Base-by-base conservation (phyloP, 2,797 vertebrate genomes). In the Chelon labrosus region DNA sequence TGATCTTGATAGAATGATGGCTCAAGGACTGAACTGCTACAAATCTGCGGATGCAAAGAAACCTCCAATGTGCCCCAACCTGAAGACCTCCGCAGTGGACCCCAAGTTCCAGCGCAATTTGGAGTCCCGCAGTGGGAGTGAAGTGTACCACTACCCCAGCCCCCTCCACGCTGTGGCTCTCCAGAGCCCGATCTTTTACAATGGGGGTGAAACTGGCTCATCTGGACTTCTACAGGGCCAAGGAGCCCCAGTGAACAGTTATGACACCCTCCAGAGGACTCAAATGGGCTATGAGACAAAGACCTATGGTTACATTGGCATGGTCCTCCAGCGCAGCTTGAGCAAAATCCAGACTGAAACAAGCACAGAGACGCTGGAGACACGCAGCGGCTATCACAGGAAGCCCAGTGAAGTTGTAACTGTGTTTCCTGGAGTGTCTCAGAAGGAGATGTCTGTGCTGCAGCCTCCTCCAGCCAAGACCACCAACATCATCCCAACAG, bases 161-260 rank as follows among this genome's bases (percentile, higher is more conserved):
- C 98, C 98, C 0, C 92, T 99, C 71, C 98, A 99, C 0, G 98
- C 97, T 0, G 97, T 99, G 65, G 98, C 97, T 80, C 92, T 99
- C 37, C 97, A 99, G 85, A 99, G 97, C 82, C 97, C 98, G 0
- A 95, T 99, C 47, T 99, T 98, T 55, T 93, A 91, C 37, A 79
- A 91, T 19, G 85, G 90, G n/a, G 85, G 67, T 5, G 88, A 94
- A 49, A 68, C 84, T 2, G 57, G 71, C 4, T 69, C 72, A 54
- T 38, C 82, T 4, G 64, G 79, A 10, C 79, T 85, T 52, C 19
- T 62, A 13, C 89, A 93, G 9, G 63, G 66, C 41, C 84, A 71
- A 1, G 64, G 55, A 37, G 47, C 84, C 38, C 75, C 50, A 19
- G 37, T 44, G 2, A 83, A 73, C 7, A 20, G 68, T 12, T 73